Evolutionary conservation across 2,888 invertebrate genomes (phyloP).

Genomic region (Desoria tigrina): DNA sequence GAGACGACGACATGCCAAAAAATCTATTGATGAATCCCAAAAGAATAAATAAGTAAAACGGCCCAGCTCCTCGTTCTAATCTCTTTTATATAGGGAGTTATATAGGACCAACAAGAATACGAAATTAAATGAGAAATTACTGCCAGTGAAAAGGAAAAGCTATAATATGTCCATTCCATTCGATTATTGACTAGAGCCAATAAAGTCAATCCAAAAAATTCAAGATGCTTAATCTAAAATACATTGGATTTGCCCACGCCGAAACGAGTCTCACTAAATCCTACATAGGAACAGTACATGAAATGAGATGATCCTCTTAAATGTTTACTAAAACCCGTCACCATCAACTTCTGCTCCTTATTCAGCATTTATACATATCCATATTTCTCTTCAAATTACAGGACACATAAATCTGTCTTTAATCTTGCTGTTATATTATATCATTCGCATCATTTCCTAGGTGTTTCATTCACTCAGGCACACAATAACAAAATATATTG

Average conservation of each 20-base stretch:
- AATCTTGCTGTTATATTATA: too few species aligned
- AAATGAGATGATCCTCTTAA: not conserved
- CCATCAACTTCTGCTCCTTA: too few species aligned
- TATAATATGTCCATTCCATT: not conserved
- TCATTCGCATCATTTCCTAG: too few species aligned
- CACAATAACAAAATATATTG: too few species aligned
- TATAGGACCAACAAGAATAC: too few species aligned
- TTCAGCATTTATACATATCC: too few species aligned
- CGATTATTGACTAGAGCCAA: constrained; percentile 23
- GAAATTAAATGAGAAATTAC: too few species aligned
- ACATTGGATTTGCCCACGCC: constrained; percentile 13
- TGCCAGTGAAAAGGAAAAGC: not conserved
- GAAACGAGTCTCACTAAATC: not conserved
- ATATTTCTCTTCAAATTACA: too few species aligned
- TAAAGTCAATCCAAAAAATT: constrained; percentile 16
- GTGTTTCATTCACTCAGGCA: too few species aligned
- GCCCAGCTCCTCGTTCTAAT: not conserved
- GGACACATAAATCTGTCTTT: too few species aligned
- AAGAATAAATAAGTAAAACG: constrained; percentile 7
- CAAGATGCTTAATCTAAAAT: constrained; percentile 7
- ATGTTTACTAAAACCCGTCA: too few species aligned
- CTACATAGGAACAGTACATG: not conserved
- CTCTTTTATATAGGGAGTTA: not conserved
- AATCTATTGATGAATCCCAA: constrained; percentile 21
- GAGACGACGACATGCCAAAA: constrained; percentile 23